phyloP scores from a whole-genome alignment of 2,113 vertebrate species.

The Trematocara variabile region DNA sequence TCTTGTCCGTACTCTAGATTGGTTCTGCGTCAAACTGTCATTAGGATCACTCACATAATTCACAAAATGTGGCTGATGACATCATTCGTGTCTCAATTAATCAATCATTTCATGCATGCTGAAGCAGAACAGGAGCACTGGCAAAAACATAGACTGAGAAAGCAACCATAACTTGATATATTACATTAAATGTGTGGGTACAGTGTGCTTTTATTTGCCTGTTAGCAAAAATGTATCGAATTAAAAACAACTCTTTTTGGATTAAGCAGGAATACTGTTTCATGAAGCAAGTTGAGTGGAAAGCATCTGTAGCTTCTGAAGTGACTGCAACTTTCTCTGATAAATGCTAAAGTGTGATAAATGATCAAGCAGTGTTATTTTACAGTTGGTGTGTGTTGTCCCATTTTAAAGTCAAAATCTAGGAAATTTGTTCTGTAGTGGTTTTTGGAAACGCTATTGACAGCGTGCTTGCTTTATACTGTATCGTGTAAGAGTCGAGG shows the following conservation, averaged over 20 bases:
- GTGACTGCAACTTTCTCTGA: background rate
- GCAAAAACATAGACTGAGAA: background rate
- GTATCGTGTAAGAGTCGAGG: background rate
- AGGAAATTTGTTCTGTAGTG: background rate
- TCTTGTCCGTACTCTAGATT: constrained; percentile 58
- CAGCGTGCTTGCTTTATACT: background rate
- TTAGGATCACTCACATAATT: constrained; percentile 41
- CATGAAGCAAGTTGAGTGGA: background rate
- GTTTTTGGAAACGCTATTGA: background rate
- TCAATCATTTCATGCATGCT: constrained; percentile 52
- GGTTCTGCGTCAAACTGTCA: constrained; percentile 51
- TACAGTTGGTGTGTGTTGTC: background rate
- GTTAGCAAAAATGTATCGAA: background rate
- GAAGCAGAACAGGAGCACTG: background rate
- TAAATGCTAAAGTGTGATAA: background rate
- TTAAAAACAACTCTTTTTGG: background rate
- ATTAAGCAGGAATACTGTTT: background rate
- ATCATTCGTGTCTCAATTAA: constrained; percentile 53
- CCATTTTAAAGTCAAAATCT: background rate
- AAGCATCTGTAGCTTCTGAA: background rate
- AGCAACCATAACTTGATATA: background rate
- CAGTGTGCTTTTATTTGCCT: background rate
- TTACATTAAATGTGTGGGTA: background rate
- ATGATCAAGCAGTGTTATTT: background rate
- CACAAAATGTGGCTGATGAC: constrained; percentile 36